Conservation (phyloP, 2,797 vertebrate genomes). For the Hippoglossus hippoglossus region DNA sequence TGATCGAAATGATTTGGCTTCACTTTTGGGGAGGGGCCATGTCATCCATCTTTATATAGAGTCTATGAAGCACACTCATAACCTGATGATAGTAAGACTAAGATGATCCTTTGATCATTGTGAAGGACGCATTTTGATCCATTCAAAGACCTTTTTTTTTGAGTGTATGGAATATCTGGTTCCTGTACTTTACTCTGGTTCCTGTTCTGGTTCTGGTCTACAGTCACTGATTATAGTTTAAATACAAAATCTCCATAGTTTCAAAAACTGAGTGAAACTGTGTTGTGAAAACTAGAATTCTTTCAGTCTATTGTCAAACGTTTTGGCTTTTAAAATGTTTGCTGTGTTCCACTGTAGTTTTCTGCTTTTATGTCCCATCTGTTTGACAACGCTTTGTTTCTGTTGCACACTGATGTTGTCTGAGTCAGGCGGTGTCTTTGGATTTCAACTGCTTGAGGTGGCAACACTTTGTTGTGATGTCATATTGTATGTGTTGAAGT, state of each 20-base stretch:
- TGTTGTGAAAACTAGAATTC: background rate
- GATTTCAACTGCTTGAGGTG: conserved; percentile 34
- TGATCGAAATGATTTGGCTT: too few relatives aligned
- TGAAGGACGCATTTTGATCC: background rate
- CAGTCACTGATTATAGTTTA: background rate
- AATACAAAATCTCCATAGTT: background rate
- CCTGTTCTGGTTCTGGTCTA: background rate
- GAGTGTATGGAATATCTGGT: background rate
- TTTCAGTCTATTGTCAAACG: background rate
- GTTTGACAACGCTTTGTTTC: conserved; percentile 18
- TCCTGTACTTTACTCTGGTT: background rate
- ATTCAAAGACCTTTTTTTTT: background rate
- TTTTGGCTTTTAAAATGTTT: background rate
- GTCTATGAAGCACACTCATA: background rate
- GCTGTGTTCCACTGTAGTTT: background rate
- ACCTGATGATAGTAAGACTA: background rate
- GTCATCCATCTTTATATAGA: too few relatives aligned
- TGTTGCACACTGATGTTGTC: conserved; percentile 30
- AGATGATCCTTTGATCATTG: background rate
- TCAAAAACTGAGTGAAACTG: background rate
- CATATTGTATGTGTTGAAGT: conserved; percentile 12
- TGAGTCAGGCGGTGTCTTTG: conserved; percentile 25
- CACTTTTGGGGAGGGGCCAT: too few relatives aligned
- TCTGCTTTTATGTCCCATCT: conserved; percentile 14
- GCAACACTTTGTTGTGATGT: conserved; percentile 24